Evolutionary conservation across 1,140 invertebrate genomes (phyloP), one percentile per base, ranked within the genome.

Genomic region (Ruditapes philippinarum): DNA sequence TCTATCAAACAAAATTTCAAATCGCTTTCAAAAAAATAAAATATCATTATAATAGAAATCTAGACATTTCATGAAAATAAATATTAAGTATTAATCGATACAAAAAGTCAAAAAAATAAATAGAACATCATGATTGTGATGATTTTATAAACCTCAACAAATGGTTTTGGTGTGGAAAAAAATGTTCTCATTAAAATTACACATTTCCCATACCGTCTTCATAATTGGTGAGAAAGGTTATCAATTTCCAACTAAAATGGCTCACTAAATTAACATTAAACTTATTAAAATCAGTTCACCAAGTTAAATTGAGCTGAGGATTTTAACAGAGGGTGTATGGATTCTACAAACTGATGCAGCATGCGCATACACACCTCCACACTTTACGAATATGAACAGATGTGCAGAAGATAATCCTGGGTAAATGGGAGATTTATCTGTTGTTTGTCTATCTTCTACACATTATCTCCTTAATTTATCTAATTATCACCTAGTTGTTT

Each of bases 401-500:
- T 70, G 65, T 70, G 65, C 65, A 70, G 0, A n/a, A 70, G 65
- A 70, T 70, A 70, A 70, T 70, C 28, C 25, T 4, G n/a, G 51
- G n/a, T 28, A 28, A 62, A 62, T 62, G 36, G 33, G 0, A 70
- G 31, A 70, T 70, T 70, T 19, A 38, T 70, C 65, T 70, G 33
- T 33, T 70, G 54, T 40, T 28, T 38, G 33, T 70, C 36, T 38
- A 36, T 38, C 33, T n/a, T n/a, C 65, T 38, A 17, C 36, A 70
- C 25, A 38, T 70, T 28, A 70, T 70, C 65, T 70, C 65, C 19
- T 0, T 22, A 38, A 70, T 28, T 70, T 38, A 70, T 70, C 65
- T 70, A 70, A 70, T 70, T 70, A 70, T 70, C 65, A 70, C 65
- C 65, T 70, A 70, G 36, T 38, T 70, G 28, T 25, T 62, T 28